Percentiles rank a stretch among this genome's conserved stretches.
Evolutionary conservation across 2,113 vertebrate species (phyloP).

Genomic region (Carettochelys insculpta): DNA sequence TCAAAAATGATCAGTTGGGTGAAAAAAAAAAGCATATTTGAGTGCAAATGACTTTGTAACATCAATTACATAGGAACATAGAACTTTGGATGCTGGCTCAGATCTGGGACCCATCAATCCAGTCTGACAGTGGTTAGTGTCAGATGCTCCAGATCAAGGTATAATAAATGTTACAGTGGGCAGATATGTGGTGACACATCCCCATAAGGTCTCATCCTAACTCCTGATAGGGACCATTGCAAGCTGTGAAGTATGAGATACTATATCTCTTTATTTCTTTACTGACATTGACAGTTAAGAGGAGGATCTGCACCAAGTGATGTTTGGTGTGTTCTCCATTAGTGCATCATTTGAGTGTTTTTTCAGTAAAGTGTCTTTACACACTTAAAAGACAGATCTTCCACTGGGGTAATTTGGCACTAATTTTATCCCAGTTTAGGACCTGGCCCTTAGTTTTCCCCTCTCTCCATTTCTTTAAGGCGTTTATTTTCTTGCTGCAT

Average conservation of each 20-base stretch:
- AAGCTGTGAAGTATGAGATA: neutral
- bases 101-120: neutral
- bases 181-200: neutral
- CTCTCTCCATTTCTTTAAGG: neutral
- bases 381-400: neutral
- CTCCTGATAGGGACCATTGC: neutral
- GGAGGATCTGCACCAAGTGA: neutral
- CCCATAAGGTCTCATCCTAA: neutral
- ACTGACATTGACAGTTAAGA: neutral
- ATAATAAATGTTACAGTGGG: neutral
- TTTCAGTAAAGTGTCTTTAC: neutral
- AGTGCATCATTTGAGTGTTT: neutral
- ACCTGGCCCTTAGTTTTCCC: neutral
- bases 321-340: neutral
- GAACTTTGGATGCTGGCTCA: neutral
- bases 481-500: neutral
- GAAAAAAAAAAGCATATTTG: neutral
- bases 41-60: neutral
- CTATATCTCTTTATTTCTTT: neutral
- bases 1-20: neutral
- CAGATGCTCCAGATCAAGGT: neutral
- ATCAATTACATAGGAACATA: neutral
- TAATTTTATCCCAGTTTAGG: rapidly evolving
- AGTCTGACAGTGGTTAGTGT: neutral
- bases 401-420: neutral